Percentiles rank a stretch among this genome's conserved stretches.
Evolutionary conservation across 2,797 vertebrate species (phyloP).

Genomic region (Acrossocheilus fasciatus): DNA sequence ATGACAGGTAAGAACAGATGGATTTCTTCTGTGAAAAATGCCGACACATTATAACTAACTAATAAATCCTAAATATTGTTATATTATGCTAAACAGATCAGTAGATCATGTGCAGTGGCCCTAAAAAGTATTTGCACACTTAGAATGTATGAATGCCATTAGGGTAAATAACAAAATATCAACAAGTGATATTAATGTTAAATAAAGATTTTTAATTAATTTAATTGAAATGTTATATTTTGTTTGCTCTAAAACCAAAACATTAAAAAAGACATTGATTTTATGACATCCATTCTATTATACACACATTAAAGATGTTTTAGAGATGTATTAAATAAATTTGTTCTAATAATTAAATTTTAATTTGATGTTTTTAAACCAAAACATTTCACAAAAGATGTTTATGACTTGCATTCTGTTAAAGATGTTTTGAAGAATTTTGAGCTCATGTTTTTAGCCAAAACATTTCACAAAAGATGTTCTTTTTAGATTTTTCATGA

Average conservation of each 20-base stretch:
- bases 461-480: background rate
- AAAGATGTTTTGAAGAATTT: background rate
- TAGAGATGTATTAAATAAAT: background rate
- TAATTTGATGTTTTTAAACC: background rate
- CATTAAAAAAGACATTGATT: background rate
- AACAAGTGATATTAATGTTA: background rate
- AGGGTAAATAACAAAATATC: background rate
- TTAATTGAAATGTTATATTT: background rate
- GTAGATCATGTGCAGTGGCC: no score
- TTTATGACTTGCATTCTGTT: background rate
- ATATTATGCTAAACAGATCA: background rate
- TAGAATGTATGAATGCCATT: background rate
- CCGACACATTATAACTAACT: background rate
- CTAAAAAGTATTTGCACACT: background rate
- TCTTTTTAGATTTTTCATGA: background rate
- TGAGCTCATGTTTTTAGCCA: background rate
- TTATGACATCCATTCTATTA: background rate
- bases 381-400: background rate
- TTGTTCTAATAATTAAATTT: background rate
- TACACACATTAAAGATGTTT: background rate
- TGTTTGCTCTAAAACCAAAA: background rate
- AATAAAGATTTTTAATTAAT: background rate
- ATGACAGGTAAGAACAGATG: conserved; percentile 91
- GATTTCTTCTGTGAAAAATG: background rate
- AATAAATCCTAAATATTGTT: background rate